Conservation (phyloP, 1,140 invertebrate species). For the Pseudomyrmex pallidus region DNA sequence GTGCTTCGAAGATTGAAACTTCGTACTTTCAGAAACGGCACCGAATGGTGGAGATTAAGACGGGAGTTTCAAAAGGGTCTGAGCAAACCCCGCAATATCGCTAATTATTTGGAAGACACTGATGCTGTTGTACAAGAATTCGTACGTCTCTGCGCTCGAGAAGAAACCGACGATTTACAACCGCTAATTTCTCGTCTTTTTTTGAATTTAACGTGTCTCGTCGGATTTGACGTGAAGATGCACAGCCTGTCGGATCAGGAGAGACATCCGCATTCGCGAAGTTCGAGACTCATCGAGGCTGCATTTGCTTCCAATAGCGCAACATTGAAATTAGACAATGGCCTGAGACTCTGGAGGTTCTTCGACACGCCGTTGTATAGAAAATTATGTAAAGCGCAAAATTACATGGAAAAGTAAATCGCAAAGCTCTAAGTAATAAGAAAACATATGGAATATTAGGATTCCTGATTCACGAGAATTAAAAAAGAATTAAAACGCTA, state of each 20-base stretch:
- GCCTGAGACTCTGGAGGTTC: constrained; percentile 89
- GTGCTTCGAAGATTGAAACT: too few species aligned
- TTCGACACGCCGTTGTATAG: constrained; percentile 91
- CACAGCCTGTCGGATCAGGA: constrained; percentile 88
- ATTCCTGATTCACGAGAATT: too few species aligned
- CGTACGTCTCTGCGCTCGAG: constrained; percentile 81
- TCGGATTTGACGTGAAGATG: constrained; percentile 89
- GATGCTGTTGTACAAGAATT: constrained; percentile 90
- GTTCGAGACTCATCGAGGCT: constrained; percentile 89
- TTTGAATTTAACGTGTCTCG: constrained; percentile 90
- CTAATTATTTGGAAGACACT: constrained; percentile 87
- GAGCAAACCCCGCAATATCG: constrained; percentile 89
- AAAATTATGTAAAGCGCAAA: constrained; percentile 89
- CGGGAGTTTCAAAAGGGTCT: constrained; percentile 92
- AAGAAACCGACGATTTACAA: constrained; percentile 87
- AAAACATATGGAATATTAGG: neutral
- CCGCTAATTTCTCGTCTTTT: constrained; percentile 90
- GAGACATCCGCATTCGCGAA: constrained; percentile 86
- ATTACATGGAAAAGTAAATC: constrained; percentile 91
- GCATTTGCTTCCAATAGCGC: constrained; percentile 90
- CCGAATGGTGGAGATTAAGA: constrained; percentile 92
- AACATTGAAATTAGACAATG: constrained; percentile 91
- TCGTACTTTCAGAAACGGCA: constrained; percentile 89
- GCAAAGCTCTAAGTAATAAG: constrained; percentile 1
- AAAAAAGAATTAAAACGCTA: too few species aligned